A percentile compares a stretch with the other conserved stretches of the same genome.
These are phyloP conservation scores for Melanostoma mellinum DNA, from an alignment of 2,888 invertebrate species.

Conservation along the genomic window DNA sequence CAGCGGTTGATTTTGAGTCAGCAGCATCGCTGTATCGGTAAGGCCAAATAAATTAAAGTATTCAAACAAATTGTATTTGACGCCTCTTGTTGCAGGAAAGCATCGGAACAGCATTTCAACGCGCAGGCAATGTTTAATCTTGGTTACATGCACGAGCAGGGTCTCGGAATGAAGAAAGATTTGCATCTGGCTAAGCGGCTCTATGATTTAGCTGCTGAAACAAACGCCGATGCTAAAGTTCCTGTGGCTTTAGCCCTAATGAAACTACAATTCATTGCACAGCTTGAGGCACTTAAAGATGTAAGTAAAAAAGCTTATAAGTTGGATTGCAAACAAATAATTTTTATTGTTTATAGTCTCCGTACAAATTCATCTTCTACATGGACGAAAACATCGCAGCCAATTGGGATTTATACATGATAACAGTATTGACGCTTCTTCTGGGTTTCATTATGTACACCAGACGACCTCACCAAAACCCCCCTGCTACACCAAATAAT, in stretches of 20 bases:
- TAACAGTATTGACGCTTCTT: slow-evolving; percentile 91
- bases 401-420: slow-evolving; percentile 97
- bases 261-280: slow-evolving; percentile 90
- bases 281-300: slow-evolving; percentile 88
- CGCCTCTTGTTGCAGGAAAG: slow-evolving; percentile 84
- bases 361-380: slow-evolving; percentile 85
- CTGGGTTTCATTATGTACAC: slow-evolving; percentile 92
- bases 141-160: slow-evolving; percentile 99
- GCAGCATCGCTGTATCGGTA: slow-evolving; percentile 94
- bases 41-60: neutral
- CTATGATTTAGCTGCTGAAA: slow-evolving; percentile 97
- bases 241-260: slow-evolving; percentile 95
- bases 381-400: slow-evolving; percentile 89
- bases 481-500: slow-evolving; percentile 65
- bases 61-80: neutral
- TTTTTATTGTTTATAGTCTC: slow-evolving; percentile 83
- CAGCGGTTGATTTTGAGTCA: slow-evolving; percentile 92
- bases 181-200: slow-evolving; percentile 98
- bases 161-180: slow-evolving; percentile 94
- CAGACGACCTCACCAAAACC: slow-evolving; percentile 84
- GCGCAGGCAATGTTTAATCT: slow-evolving; percentile 99
- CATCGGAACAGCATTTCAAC: slow-evolving; percentile 96
- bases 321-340: neutral
- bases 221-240: slow-evolving; percentile 95
- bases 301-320: slow-evolving; percentile 81